Base-by-base conservation (phyloP, 2,797 vertebrate species). In the Enteromius viviparus region DNA sequence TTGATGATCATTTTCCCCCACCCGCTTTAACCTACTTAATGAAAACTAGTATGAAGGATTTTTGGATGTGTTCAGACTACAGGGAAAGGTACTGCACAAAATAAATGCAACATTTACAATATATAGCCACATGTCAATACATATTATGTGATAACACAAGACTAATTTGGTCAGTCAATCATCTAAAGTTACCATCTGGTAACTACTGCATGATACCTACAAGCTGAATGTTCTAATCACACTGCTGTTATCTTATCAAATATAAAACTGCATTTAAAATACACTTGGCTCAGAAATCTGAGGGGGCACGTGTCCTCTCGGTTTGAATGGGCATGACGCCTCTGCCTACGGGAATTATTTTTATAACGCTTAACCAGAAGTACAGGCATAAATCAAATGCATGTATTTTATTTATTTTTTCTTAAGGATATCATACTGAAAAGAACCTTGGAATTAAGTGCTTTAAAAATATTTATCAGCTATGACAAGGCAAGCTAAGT, bases 1-100 rank as follows among this genome's bases (percentile, higher is more conserved):
- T 76, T 12, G 26, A 74, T 49, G 17, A 62, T 51, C 2, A 7
- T 74, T 74, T 81, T 32, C 23, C 17, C 29, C 14, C 9, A 37
- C 45, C 76, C 55, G 64, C 49, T 19, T 55, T 79, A 69, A 55
- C 47, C 32, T 55, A 69, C 15, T 40, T 78, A n/a, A 65, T 21
- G 12, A 6, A 77, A 47, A 9, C 32, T 34, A 34, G 21, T 7
- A 34, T 19, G n/a, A n/a, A 79, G 47, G n/a, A 32, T 64, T 64
- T 64, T 64, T 64, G 60, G 14, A 55, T 37, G 11, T 45, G 40
- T 58, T 37, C 32, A 75, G 21, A 40, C 34, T 32, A 72, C 11
- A 49, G 26, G 26, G 47, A 29, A 32, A 34, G 21, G 66, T 19
- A 5, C 6, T 26, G 23, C 58, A 12, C 1, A 29, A 29, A 29